Evolutionary conservation across 2,797 vertebrate species (phyloP), one percentile per base, ranked within the genome.

Genomic region (Poecile montanus): DNA sequence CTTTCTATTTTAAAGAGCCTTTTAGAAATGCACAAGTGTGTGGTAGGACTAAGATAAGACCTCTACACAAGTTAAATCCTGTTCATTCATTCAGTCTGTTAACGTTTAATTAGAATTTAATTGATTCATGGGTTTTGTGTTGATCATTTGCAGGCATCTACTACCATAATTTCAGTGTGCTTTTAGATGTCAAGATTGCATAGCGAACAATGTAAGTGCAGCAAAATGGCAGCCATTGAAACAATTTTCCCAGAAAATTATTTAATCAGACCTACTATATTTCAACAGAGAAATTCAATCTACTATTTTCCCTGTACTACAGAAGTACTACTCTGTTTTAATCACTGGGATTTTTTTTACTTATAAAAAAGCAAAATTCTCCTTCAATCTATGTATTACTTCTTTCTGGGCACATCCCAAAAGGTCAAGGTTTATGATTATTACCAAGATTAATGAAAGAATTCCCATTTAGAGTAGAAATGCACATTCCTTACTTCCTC

Each of bases 91-190:
- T 89, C 34, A 44, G 57, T 72, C 60, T 36, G 34, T 83, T 83
- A 80, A 91, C 4, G 3, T 92, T 94, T 89, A 93, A 91, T 92
- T 89, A 77, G 72, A 83, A 71, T 65, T 75, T 88, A 95, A 92
- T 72, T 94, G 87, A 94, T 89, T 92, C 26, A 60, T 38, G 68
- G 22, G n/a, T 62, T 88, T 93, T 82, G 21, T 68, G 44, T 65
- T 88, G 91, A 91, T 93, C 76, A 89, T 94, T 92, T 95, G 12
- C 58, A 92, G 73, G 11, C 85, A 66, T 77, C 90, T 80, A 66
- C 47, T 78, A 21, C 48, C 47, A 45, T 86, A 92, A 89, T 75
- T 94, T 94, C 78, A 56, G 25, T 1, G 2, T 77, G 48, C 21
- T 91, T 94, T 91, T 78, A 76, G 62, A 89, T 88, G 70, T 86